phyloP scores from a whole-genome alignment of 23 tunicate genomes.

The Botrylloides violaceus region DNA sequence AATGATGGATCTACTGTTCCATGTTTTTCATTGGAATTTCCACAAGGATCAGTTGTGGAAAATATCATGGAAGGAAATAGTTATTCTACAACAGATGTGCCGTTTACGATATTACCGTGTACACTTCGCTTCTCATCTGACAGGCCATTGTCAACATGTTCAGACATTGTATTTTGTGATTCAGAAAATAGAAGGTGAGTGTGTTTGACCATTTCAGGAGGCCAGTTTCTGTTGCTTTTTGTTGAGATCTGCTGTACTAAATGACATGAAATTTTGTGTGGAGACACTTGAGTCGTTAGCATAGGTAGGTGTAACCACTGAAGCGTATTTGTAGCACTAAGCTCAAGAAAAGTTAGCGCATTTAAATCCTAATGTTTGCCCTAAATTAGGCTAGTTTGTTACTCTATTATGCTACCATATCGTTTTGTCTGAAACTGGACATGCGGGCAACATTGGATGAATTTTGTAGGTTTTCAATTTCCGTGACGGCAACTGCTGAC shows the following conservation, averaged over 20 bases:
- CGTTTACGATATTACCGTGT: slow-evolving; percentile 35
- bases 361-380: too few species aligned
- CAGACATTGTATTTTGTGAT: slow-evolving; percentile 57
- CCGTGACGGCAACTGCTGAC: slow-evolving; percentile 96
- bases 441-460: too few species aligned
- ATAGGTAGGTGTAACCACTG: too few species aligned
- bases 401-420: too few species aligned
- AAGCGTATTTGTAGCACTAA: too few species aligned
- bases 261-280: too few species aligned
- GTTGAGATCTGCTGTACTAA: too few species aligned
- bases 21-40: slow-evolving; percentile 78
- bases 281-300: too few species aligned
- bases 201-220: too few species aligned
- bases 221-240: neutral
- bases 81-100: slow-evolving; percentile 1
- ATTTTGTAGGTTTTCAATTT: slow-evolving; percentile 48
- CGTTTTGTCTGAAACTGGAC: too few species aligned
- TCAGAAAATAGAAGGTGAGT: slow-evolving; percentile 50
- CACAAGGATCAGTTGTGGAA: slow-evolving; percentile 47
- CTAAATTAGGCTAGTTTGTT: too few species aligned
- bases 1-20: slow-evolving; percentile 57
- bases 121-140: slow-evolving; percentile 56
- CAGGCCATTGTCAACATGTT: slow-evolving; percentile 60
- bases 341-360: too few species aligned
- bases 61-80: neutral